phyloP scores from a whole-genome alignment of 2,797 vertebrate species.

The Delichon dasypus region DNA sequence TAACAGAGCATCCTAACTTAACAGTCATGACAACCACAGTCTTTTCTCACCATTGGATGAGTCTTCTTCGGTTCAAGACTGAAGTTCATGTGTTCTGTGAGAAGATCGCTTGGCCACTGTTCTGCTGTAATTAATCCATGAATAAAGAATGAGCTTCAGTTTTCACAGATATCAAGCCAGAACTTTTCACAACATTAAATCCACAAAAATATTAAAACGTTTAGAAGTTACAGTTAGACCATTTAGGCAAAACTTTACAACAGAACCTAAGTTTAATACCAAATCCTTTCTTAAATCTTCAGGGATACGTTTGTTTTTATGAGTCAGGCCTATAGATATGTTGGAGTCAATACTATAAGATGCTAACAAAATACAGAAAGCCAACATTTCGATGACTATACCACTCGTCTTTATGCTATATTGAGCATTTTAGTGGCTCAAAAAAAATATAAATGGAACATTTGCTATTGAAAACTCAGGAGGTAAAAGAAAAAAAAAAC shows the following conservation, averaged over 20 bases:
- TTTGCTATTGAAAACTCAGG: not conserved
- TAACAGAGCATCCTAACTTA: not conserved
- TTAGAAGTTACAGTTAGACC: not conserved
- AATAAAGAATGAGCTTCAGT: slow-evolving; percentile 45
- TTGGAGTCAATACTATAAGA: not conserved
- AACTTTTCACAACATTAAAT: slow-evolving; percentile 20
- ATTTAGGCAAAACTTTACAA: not conserved
- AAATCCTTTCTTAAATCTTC: not conserved
- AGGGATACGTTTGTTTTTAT: not conserved
- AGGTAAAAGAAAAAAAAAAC: not conserved
- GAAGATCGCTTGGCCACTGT: slow-evolving; percentile 22
- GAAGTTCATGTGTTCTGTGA: slow-evolving; percentile 11
- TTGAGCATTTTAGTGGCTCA: not conserved
- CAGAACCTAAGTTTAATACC: not conserved
- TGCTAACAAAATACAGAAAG: not conserved
- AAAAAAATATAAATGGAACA: not conserved
- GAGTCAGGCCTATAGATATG: not conserved
- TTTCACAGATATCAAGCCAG: slow-evolving; percentile 15
- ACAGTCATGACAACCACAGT: not conserved
- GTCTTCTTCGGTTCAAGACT: not conserved
- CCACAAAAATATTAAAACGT: not conserved
- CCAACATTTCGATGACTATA: not conserved
- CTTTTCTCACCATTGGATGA: slow-evolving; percentile 45
- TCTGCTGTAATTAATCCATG: slow-evolving; percentile 34
- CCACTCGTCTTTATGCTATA: not conserved